Evolutionary conservation across 1,140 invertebrate genomes (phyloP), one percentile per base, ranked within the genome.

Genomic region (Dysdera silvatica): DNA sequence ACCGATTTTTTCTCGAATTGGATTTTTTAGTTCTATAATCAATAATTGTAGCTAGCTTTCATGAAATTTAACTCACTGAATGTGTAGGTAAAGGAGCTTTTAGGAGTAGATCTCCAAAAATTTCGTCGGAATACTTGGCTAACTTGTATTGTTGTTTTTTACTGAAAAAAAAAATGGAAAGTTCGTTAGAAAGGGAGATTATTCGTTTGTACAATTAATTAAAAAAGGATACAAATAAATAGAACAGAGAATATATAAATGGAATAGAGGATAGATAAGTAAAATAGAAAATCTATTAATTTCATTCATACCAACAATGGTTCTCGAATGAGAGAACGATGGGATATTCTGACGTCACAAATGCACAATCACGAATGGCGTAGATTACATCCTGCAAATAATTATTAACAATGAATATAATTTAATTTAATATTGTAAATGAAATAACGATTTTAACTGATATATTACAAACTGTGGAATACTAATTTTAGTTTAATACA

Each of bases 311-410:
- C 79, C 76, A 95, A 79, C 95, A 99, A 77, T 99, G 96, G 81
- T 99, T 99, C 77, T 99, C 96, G 78, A 99, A 98, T 43, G 95
- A 98, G 24, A 99, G 78, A 66, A 99, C 98, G 16, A 99, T 84
- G 0, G 96, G 96, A 75, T 89, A 98, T 57, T 98, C 94, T 14
- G 92, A 94, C 3, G 95, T 96, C 6, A 98, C 91, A 76, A 99
- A 99, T 14, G 96, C 96, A 16, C 92, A 96, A 74, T 99, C 96
- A 69, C 92, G 80, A 47, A 99, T 87, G 7, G 96, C 96, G 73
- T 91, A 87, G 69, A 99, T 96, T 7, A 96, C 95, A 80, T 99
- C 96, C 80, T 82, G 62, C 28, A 75, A 47, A 60, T 7, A 55
- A 48, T n/a, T n/a, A n/a, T n/a, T n/a, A n/a, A n/a, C 37, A 23